Base-by-base conservation (phyloP, 1,140 invertebrate species). In the Semibalanus balanoides region DNA sequence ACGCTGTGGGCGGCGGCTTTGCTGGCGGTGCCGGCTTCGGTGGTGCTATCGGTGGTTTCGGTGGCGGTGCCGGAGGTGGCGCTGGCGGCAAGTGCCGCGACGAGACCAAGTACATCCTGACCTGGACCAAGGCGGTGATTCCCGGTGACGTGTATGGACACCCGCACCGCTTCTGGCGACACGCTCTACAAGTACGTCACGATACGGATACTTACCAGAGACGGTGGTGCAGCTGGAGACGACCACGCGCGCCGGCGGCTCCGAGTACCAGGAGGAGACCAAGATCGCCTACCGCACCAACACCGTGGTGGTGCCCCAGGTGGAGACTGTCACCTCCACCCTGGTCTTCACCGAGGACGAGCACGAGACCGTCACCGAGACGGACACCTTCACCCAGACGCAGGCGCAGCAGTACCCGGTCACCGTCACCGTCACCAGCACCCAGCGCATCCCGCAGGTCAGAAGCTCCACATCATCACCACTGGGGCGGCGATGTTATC, bases 41-140 rank as follows among this genome's bases (percentile, higher is more conserved):
- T 19, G 70, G 69, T 79, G 80, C 25, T 79, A 86, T 74, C 76
- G 88, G 69, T 70, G 28, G 69, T 28, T 70, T 40, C 17, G 35
- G 51, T 17, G 35, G 35, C 35, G 35, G 35, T 17, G 5, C 5
- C 35, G 5, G 35, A 17, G 5, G 35, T 5, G n/a, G n/a, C 35
- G 17, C 5, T 17, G 79, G 27, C 79, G 78, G 29, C 79, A 75
- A 40, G 35, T n/a, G 69, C 28, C 69, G 70, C 69, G 69, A 70
- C 69, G 69, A 70, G 28, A 70, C 69, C 69, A 70, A 70, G 69
- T 70, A 70, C 69, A 70, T 70, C 28, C 28, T 70, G 69, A n/a
- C 69, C 28, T 70, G 69, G 69, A 70, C 69, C 69, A 70, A 70
- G 28, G 69, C 69, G 5, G 69, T 70, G 25, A 70, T n/a, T 70